Conservation (phyloP, 2,888 invertebrate species). For the Phaonia tiefii region DNA sequence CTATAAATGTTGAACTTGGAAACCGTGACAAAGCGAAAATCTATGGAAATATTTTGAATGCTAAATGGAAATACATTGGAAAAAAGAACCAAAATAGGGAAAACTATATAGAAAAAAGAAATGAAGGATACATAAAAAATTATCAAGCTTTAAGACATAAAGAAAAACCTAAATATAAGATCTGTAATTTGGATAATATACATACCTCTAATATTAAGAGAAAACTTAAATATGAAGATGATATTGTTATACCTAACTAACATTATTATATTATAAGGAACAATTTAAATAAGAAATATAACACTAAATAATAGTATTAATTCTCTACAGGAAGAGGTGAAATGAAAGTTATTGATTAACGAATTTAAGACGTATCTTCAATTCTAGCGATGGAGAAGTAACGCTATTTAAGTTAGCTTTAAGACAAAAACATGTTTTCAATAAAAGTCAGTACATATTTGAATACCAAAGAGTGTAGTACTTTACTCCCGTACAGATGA, state of each 20-base stretch:
- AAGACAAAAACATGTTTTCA: too few relatives aligned
- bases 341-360: too few relatives aligned
- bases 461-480: too few relatives aligned
- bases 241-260: neutral
- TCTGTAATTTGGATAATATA: slow-evolving; percentile 33
- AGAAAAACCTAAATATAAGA: slow-evolving; percentile 30
- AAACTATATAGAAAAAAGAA: slow-evolving; percentile 18
- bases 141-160: slow-evolving; percentile 22
- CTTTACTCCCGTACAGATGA: too few relatives aligned
- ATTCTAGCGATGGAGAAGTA: too few relatives aligned
- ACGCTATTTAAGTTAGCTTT: too few relatives aligned
- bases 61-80: slow-evolving; percentile 16
- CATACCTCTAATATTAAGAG: slow-evolving; percentile 37
- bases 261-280: neutral
- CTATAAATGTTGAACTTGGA: slow-evolving; percentile 28
- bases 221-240: slow-evolving; percentile 16
- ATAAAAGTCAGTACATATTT: too few relatives aligned
- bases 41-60: neutral
- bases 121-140: slow-evolving; percentile 38
- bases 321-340: too few relatives aligned
- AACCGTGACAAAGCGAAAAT: slow-evolving; percentile 13
- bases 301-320: too few relatives aligned
- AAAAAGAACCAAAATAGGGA: slow-evolving; percentile 31
- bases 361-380: too few relatives aligned
- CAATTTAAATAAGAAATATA: too few relatives aligned